Conservation (phyloP, 30 jellyfish, hydroid and myxozoan species). For the Cassiopea andromeda region DNA sequence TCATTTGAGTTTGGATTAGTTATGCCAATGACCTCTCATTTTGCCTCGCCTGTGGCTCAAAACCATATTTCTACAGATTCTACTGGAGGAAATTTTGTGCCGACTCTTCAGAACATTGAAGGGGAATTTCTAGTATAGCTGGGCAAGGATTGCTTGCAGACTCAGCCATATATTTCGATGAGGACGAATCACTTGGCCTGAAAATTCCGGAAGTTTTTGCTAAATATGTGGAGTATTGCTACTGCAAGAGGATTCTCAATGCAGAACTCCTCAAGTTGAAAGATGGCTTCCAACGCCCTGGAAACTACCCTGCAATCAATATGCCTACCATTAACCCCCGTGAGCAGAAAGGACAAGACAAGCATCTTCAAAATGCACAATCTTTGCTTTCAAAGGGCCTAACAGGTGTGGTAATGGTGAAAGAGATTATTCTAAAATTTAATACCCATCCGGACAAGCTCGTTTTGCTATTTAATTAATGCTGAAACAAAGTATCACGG, state of each 20-base stretch:
- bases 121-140: background rate
- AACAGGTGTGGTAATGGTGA: background rate
- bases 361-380: constrained; percentile 13
- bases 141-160: background rate
- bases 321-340: constrained; percentile 15
- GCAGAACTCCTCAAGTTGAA: constrained; percentile 2
- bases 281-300: background rate
- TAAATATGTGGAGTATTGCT: background rate
- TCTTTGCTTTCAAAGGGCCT: constrained; percentile 6
- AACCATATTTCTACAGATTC: background rate
- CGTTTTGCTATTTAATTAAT: background rate
- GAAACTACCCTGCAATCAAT: constrained; percentile 17
- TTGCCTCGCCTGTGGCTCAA: background rate
- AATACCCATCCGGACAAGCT: constrained; percentile 4
- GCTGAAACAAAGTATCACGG: too few relatives aligned
- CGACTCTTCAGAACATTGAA: background rate
- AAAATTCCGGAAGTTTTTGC: background rate
- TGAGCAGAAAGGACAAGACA: constrained; percentile 2
- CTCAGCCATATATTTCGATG: background rate
- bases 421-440: background rate
- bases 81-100: background rate
- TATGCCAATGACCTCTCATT: background rate
- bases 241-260: background rate
- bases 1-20: background rate
- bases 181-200: background rate